Evolutionary conservation across 2,888 invertebrate species (phyloP).

Genomic region (Drosophila recens): DNA sequence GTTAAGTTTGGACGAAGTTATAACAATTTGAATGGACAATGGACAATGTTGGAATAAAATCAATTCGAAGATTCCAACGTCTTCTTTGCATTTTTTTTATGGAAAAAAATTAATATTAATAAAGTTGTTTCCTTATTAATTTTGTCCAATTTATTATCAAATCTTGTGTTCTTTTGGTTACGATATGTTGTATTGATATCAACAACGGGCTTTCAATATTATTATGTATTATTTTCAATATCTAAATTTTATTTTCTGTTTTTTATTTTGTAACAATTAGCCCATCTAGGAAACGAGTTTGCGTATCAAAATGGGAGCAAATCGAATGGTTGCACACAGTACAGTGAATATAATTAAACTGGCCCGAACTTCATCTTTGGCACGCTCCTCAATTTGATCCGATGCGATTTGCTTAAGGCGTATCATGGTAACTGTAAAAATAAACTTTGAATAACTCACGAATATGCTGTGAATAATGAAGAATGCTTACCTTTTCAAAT

Average conservation of each 20-base stretch:
- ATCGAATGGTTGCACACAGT: slow-evolving; percentile 55
- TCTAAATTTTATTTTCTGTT: not conserved
- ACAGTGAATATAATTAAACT: slow-evolving; percentile 56
- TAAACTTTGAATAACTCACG: not conserved
- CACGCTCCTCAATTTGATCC: slow-evolving; percentile 22
- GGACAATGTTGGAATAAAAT: too few species aligned
- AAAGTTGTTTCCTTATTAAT: too few species aligned
- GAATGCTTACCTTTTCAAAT: slow-evolving; percentile 19
- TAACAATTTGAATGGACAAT: too few species aligned
- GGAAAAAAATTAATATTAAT: too few species aligned
- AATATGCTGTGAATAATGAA: not conserved
- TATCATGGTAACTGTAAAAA: slow-evolving; percentile 44
- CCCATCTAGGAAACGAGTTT: slow-evolving; percentile 23
- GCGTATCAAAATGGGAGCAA: slow-evolving; percentile 47
- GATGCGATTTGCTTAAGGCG: slow-evolving; percentile 44
- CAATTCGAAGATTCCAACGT: too few species aligned
- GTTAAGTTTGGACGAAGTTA: too few species aligned
- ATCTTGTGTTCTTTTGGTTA: too few species aligned
- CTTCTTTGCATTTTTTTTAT: too few species aligned
- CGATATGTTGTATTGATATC: too few species aligned
- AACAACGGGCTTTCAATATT: too few species aligned
- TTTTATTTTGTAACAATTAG: not conserved
- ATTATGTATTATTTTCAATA: not conserved
- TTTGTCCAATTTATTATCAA: too few species aligned
- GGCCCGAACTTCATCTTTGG: slow-evolving; percentile 53